phyloP scores from a whole-genome alignment of 1,140 invertebrate species.

The Cyclargus thomasi region DNA sequence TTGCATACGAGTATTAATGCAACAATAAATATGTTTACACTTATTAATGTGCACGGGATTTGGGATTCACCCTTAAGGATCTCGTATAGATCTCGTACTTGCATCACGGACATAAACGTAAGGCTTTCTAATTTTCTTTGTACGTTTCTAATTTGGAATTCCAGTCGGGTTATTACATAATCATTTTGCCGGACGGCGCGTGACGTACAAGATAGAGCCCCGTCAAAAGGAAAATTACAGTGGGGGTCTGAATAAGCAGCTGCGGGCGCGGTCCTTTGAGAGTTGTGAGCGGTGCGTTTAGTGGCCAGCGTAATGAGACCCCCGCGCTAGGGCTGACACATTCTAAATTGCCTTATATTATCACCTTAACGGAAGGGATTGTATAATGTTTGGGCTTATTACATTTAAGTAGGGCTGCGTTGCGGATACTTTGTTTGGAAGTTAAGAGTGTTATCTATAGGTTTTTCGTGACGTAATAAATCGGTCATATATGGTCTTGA shows the following conservation, averaged over 20 bases:
- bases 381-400: background rate
- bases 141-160: slow-evolving; percentile 4
- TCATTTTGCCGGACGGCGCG: slow-evolving; percentile 11
- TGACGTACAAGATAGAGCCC: slow-evolving; percentile 25
- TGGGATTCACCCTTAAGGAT: too few species aligned
- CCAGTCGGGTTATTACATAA: slow-evolving; percentile 10
- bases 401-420: too few species aligned
- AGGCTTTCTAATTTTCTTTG: background rate
- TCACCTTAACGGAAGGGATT: background rate
- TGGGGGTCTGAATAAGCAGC: slow-evolving; percentile 3
- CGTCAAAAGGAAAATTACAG: slow-evolving; percentile 32
- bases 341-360: background rate
- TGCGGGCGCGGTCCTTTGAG: slow-evolving; percentile 12
- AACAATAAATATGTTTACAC: too few species aligned
- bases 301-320: slow-evolving; percentile 6
- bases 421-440: too few species aligned
- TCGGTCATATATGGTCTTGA: too few species aligned
- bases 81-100: too few species aligned
- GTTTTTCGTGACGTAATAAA: background rate
- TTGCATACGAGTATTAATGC: too few species aligned
- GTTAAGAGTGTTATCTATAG: too few species aligned
- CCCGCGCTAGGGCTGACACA: background rate
- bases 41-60: too few species aligned
- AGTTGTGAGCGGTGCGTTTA: slow-evolving; percentile 2
- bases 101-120: background rate